These are phyloP conservation scores for Sinocyclocheilus anshuiensis DNA, from an alignment of 2,113 vertebrate genomes.

Conservation along the genomic window DNA sequence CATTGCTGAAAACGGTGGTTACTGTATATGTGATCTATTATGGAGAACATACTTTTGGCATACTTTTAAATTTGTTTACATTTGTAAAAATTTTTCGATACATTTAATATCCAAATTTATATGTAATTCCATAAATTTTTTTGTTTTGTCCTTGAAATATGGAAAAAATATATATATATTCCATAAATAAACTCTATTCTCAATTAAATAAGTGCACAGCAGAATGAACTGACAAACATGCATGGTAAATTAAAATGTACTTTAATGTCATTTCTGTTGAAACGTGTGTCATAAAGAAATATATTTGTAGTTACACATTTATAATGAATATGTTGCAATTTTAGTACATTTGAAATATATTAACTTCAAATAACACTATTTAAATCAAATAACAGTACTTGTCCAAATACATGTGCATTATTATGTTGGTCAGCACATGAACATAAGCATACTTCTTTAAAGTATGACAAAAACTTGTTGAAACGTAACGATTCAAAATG, in stretches of 20 bases:
- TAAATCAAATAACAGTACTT: no score
- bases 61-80: not conserved
- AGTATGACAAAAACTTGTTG: no score
- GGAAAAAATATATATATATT: no score
- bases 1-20: not conserved
- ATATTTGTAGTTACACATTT: not conserved
- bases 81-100: no score
- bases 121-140: not conserved
- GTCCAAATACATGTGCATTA: no score
- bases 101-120: not conserved
- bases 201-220: not conserved
- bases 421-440: no score
- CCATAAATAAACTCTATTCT: not conserved
- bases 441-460: no score
- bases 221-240: not conserved
- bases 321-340: no score
- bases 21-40: not conserved
- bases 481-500: not conserved
- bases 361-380: no score
- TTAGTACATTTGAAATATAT: no score
- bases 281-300: not conserved
- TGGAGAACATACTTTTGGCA: not conserved
- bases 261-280: not conserved
- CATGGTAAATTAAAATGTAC: not conserved
- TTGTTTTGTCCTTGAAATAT: not conserved